These are phyloP conservation scores for Esox lucius DNA, from an alignment of 2,797 vertebrate species.

Conservation along the genomic window DNA sequence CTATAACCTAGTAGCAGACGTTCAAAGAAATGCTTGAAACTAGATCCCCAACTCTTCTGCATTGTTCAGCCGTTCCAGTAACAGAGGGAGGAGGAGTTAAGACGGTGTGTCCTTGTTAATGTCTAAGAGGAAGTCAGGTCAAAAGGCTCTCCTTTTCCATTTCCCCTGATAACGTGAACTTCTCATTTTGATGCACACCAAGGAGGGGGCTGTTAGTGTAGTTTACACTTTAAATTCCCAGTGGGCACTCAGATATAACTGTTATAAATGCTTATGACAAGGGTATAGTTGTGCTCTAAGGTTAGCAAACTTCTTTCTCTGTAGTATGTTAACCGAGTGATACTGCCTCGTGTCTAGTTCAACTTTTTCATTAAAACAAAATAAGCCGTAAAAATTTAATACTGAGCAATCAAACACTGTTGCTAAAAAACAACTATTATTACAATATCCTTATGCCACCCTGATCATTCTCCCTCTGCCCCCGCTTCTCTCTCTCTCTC, in stretches of 20 bases:
- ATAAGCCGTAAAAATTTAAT: not conserved
- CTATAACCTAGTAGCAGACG: not conserved
- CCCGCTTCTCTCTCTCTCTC: slow-evolving; percentile 11
- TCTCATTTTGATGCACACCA: no score
- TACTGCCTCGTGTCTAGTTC: not conserved
- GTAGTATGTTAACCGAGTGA: not conserved
- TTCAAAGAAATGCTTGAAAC: no score
- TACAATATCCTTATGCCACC: not conserved
- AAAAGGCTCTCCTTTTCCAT: no score
- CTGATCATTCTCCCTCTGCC: slow-evolving; percentile 34
- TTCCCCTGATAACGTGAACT: no score
- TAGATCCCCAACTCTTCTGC: no score
- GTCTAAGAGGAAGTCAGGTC: no score
- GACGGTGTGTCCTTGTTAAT: no score
- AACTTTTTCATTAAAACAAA: not conserved
- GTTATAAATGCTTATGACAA: not conserved
- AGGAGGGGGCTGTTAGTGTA: no score
- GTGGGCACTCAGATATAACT: not conserved
- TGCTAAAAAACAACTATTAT: not conserved
- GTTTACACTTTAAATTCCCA: slow-evolving; percentile 23
- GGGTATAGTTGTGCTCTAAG: not conserved
- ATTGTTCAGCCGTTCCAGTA: no score
- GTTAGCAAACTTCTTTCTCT: not conserved
- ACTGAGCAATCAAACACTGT: not conserved
- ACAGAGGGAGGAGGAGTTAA: no score